Conservation (phyloP, 2,888 invertebrate genomes). For the Helicoverpa assulta region DNA sequence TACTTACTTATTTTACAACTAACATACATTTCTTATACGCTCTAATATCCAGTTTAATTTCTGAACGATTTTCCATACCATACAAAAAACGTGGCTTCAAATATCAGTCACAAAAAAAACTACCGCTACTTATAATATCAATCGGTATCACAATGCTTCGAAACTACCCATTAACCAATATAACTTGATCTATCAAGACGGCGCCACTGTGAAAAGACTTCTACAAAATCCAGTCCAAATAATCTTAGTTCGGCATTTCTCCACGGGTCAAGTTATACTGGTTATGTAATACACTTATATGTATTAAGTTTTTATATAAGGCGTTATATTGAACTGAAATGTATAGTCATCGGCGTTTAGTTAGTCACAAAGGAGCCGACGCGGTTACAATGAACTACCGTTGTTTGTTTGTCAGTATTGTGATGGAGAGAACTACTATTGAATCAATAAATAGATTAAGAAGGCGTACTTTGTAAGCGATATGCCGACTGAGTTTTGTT, state of each 20-base stretch:
- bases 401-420: constrained; percentile 75
- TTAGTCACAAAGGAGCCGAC: constrained; percentile 62
- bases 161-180: background rate
- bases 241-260: background rate
- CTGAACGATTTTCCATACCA: constrained; percentile 46
- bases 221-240: background rate
- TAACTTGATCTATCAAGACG: constrained; percentile 5
- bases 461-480: constrained; percentile 84
- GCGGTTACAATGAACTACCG: constrained; percentile 74
- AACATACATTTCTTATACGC: constrained; percentile 51
- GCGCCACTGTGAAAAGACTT: constrained; percentile 9
- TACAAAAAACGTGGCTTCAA: constrained; percentile 43
- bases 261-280: constrained; percentile 15
- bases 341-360: constrained; percentile 58
- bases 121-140: constrained; percentile 56
- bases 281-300: background rate
- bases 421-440: constrained; percentile 71
- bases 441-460: constrained; percentile 87
- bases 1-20: constrained; percentile 54
- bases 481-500: constrained; percentile 75
- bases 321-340: constrained; percentile 55
- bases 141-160: constrained; percentile 51
- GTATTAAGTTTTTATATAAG: constrained; percentile 53
- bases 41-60: constrained; percentile 48
- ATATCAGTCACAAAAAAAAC: constrained; percentile 47